Conservation (phyloP, 2,888 invertebrate genomes). For the Caenorhabditis zanzibari region DNA sequence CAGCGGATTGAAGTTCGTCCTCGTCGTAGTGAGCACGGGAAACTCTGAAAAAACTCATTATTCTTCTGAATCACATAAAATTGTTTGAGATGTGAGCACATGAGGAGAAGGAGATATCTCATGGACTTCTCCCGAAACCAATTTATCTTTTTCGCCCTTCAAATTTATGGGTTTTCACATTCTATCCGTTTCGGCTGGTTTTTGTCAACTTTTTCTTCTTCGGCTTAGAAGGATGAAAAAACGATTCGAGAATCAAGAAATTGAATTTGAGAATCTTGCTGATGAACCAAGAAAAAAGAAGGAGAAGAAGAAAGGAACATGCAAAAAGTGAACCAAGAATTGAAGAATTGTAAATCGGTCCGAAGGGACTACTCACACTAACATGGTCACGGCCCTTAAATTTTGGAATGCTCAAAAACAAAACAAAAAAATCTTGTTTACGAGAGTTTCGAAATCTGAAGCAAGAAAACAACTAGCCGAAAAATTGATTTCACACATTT, state of each 20-base stretch:
- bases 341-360: conserved; percentile 38
- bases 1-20: conserved; percentile 48
- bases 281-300: conserved; percentile 9
- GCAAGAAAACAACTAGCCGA: background rate
- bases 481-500: background rate
- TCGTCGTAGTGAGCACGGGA: conserved; percentile 66
- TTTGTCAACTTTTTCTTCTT: conserved; percentile 9
- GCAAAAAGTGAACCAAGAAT: conserved; percentile 6
- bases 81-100: conserved; percentile 23
- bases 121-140: conserved; percentile 47
- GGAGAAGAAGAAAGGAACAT: conserved; percentile 28
- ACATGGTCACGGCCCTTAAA: conserved; percentile 26
- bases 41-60: conserved; percentile 61
- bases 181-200: conserved; percentile 42
- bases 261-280: conserved; percentile 33
- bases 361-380: conserved; percentile 43
- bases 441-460: background rate
- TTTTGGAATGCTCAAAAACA: background rate
- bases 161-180: conserved; percentile 60
- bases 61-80: conserved; percentile 47
- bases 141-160: conserved; percentile 64
- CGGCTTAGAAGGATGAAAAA: conserved; percentile 9
- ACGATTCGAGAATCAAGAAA: background rate
- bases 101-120: conserved; percentile 34
- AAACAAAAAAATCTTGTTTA: conserved; percentile 23